Evolutionary conservation across 2,113 vertebrate genomes (phyloP).

Genomic region (Megaptera novaeangliae): DNA sequence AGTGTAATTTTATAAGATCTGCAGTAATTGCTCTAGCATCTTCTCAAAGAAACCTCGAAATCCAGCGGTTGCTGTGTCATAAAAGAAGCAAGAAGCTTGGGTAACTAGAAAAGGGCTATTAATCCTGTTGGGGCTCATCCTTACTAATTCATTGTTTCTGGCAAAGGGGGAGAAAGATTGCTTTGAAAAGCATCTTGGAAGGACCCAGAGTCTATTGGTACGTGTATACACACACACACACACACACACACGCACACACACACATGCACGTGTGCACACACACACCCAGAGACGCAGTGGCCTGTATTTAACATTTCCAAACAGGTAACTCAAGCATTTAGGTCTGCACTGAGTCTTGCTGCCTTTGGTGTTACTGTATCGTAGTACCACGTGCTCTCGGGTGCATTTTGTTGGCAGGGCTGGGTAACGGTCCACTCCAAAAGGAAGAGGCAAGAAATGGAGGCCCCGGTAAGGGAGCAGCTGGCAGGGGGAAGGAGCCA

Average conservation of each 20-base stretch:
- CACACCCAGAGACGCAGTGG: neutral
- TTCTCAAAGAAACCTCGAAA: slow-evolving; percentile 43
- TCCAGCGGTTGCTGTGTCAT: slow-evolving; percentile 17
- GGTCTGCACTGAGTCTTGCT: neutral
- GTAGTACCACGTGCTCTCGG: neutral
- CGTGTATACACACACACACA: accelerated
- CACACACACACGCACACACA: no score
- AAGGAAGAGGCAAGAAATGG: slow-evolving; percentile 4
- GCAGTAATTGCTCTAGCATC: slow-evolving; percentile 3
- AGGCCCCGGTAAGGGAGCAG: neutral
- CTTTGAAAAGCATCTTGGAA: slow-evolving; percentile 52
- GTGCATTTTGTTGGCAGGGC: neutral
- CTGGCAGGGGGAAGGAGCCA: slow-evolving; percentile 40
- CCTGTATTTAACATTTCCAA: neutral
- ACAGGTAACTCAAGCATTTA: neutral
- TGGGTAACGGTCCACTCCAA: neutral
- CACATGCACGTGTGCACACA: neutral
- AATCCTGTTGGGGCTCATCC: slow-evolving; percentile 64
- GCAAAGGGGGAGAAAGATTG: neutral
- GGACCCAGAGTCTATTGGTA: slow-evolving; percentile 15
- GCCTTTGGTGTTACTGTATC: neutral
- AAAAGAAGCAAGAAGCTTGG: slow-evolving; percentile 65
- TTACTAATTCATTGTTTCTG: slow-evolving; percentile 73
- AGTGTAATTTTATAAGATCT: slow-evolving; percentile 34
- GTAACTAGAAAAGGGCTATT: slow-evolving; percentile 57